Percentiles rank a stretch among this genome's conserved stretches.
Conservation (phyloP, 2,113 vertebrate species). For the Glaucomys volans region DNA sequence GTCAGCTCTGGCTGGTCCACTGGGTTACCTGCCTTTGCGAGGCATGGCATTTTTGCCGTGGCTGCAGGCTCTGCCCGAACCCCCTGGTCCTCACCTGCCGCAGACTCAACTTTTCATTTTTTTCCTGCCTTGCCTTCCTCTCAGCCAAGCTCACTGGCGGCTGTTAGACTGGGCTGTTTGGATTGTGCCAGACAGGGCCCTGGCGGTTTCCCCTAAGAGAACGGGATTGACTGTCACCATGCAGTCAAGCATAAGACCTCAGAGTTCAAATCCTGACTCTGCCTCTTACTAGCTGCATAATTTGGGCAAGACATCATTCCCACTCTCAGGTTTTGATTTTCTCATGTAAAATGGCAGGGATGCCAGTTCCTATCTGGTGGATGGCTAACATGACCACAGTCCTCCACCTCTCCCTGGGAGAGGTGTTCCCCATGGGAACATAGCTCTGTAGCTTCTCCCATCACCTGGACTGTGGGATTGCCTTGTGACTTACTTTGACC, state of each 20-base stretch:
- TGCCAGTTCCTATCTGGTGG: not conserved
- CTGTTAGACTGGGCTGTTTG: not conserved
- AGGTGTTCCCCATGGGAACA: too few species aligned
- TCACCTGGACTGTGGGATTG: not conserved
- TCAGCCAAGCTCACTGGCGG: not conserved
- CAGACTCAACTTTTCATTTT: not conserved
- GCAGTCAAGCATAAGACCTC: not conserved
- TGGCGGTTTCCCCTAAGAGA: not conserved
- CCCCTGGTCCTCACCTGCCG: not conserved
- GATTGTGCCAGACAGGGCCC: not conserved
- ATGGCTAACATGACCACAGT: too few species aligned
- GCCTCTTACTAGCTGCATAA: not conserved
- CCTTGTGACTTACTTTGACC: not conserved
- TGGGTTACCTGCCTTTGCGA: not conserved
- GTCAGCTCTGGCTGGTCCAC: conserved; percentile 16
- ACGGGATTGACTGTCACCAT: not conserved
- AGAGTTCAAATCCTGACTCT: conserved; percentile 33
- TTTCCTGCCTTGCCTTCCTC: not conserved
- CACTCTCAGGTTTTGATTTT: not conserved
- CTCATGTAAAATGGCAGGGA: not conserved
- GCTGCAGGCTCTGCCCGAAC: not conserved
- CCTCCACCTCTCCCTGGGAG: not conserved
- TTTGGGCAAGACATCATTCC: not conserved
- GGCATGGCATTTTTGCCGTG: not conserved
- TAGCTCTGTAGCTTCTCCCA: not conserved